Base-by-base conservation (phyloP, 2,113 vertebrate genomes). In the Austrofundulus limnaeus region DNA sequence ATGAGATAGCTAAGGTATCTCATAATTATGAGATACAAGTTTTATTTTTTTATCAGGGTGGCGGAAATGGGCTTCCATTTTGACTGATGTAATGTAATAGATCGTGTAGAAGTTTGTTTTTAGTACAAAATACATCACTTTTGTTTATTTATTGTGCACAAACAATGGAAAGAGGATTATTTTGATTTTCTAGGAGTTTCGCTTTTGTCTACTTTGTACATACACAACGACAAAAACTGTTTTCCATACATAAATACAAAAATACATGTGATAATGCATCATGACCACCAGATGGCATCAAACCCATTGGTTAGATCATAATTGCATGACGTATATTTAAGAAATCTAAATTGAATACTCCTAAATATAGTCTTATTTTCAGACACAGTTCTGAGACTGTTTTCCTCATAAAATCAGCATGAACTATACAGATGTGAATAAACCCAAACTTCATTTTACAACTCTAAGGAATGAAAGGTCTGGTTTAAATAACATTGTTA, bases 201-300 rank as follows among this genome's bases (percentile, higher is more conserved):
- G 0, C 49, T 14, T 11, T 19, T 4, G 41, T 47, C 12, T 8
- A 4, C 43, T 16, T 43, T 48, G 34, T 34, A 3, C n/a, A n/a
- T n/a, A n/a, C n/a, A n/a, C n/a, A n/a, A n/a, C n/a, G n/a, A n/a
- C 0, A 42, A 28, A 1, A 20, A 20, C 25, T 20, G 25, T 12
- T 46, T 12, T 31, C 15, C 11, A 25, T 7, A 31, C 31, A 34
- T 9, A n/a, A 10, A 64, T 49, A 1, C 45, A 21, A 38, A 9
- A 39, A 20, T 2, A 20, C 0, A 16, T 47, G 23, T 34, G 0
- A 5, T 38, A 14, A 12, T 16, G 19, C 1, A 45, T 7, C 15
- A 12, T 31, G 23, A 21, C 79, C 81, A 1, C 60, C 58, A 81
- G 81, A 2, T 75, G 83, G 70, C 64, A 2, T n/a, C 8, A 16